phyloP scores from a whole-genome alignment of 2,113 vertebrate species.

The Polypterus bichir region DNA sequence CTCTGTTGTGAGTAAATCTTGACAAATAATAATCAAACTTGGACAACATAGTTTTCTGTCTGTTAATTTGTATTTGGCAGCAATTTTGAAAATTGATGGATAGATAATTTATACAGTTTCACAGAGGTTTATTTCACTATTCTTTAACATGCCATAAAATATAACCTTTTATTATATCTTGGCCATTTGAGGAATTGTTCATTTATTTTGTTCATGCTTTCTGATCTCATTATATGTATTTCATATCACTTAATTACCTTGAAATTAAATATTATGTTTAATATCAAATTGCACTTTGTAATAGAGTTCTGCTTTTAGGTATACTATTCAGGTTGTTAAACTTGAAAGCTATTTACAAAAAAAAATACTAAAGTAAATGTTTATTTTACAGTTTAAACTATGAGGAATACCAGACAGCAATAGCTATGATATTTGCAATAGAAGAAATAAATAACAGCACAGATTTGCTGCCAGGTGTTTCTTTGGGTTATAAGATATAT shows the following conservation, averaged over 20 bases:
- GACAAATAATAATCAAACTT: not conserved
- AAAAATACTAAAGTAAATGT: not conserved
- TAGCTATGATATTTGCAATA: slow-evolving; percentile 55
- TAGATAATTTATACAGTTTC: not conserved
- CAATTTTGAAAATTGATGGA: not conserved
- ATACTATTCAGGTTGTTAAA: too few relatives aligned
- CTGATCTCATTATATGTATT: not conserved
- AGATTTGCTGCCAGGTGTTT: slow-evolving; percentile 39
- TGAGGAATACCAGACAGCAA: slow-evolving; percentile 42
- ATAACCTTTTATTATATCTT: too few relatives aligned
- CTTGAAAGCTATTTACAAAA: not conserved
- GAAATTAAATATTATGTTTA: too few relatives aligned
- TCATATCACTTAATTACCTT: not conserved
- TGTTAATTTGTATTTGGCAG: not conserved
- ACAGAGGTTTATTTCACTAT: too few relatives aligned
- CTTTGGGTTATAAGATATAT: slow-evolving; percentile 52
- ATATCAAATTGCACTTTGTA: not conserved
- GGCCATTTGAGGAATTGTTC: too few relatives aligned
- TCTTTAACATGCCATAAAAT: too few relatives aligned
- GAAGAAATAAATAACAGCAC: slow-evolving; percentile 55
- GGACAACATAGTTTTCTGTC: not conserved
- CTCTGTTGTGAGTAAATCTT: not conserved
- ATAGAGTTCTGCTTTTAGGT: too few relatives aligned
- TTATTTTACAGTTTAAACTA: not conserved
- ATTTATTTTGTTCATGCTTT: not conserved